These are phyloP conservation scores for Sphaerodactylus townsendi DNA, from an alignment of 2,113 vertebrate species.

Conservation along the genomic window DNA sequence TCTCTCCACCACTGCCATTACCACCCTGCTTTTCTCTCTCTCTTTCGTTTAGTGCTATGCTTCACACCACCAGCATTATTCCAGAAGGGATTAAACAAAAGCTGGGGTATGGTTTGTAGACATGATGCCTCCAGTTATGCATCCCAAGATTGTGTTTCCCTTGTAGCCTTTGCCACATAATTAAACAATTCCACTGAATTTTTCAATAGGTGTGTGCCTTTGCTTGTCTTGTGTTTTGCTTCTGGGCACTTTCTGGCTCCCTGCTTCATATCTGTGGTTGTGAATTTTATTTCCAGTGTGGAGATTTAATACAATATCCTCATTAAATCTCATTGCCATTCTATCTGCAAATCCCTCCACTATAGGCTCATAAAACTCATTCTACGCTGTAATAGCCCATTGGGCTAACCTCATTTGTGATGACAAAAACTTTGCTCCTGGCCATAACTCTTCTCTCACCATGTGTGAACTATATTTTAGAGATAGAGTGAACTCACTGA, in stretches of 20 bases:
- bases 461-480: slow-evolving; percentile 30
- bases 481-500: slow-evolving; percentile 1
- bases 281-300: not conserved
- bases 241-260: not conserved
- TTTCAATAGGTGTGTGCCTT: not conserved
- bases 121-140: fast-evolving
- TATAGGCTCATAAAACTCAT: not conserved
- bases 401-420: not conserved
- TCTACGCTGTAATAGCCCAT: slow-evolving; percentile 15
- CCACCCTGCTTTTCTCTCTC: not conserved
- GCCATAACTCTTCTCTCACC: slow-evolving; percentile 8
- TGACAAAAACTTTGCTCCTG: slow-evolving; percentile 7
- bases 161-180: not conserved
- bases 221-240: fast-evolving
- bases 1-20: not conserved
- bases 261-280: not conserved
- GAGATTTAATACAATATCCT: not conserved
- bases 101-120: not conserved
- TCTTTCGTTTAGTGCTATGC: slow-evolving; percentile 15
- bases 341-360: fast-evolving
- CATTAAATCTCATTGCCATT: not conserved
- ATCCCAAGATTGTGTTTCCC: not conserved
- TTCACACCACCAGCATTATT: slow-evolving; percentile 10
- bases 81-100: not conserved
- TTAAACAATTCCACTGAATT: not conserved